phyloP scores from a whole-genome alignment of 2,113 vertebrate genomes.

The Silurus meridionalis region DNA sequence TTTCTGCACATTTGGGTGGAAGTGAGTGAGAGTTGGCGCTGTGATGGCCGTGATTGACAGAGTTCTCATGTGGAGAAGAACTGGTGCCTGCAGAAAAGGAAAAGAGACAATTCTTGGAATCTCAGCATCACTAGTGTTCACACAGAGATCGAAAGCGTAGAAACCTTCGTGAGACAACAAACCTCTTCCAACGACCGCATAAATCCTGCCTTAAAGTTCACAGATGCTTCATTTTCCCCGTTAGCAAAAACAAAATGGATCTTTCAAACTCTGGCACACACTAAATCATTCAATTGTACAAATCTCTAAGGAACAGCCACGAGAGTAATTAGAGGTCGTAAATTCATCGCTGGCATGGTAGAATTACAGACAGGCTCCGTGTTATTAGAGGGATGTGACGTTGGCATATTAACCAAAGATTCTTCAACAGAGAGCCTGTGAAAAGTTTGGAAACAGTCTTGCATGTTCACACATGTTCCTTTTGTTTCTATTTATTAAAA shows the following conservation, averaged over 20 bases:
- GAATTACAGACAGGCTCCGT: not conserved
- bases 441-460: no score
- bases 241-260: not conserved
- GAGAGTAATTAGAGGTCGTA: not conserved
- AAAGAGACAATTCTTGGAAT: not conserved
- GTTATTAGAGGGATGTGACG: not conserved
- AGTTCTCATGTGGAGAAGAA: slow-evolving; percentile 96
- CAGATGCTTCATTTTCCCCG: not conserved
- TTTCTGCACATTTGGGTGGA: slow-evolving; percentile 91
- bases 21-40: slow-evolving; percentile 89
- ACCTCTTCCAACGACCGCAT: not conserved
- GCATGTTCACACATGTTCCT: no score
- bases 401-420: no score
- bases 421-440: no score
- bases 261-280: not conserved
- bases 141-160: not conserved
- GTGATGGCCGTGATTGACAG: slow-evolving; percentile 95
- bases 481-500: no score
- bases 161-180: slow-evolving; percentile 4
- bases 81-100: slow-evolving; percentile 82
- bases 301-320: not conserved
- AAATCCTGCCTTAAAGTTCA: not conserved
- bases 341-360: not conserved
- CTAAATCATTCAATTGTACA: not conserved
- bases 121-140: not conserved